Evolutionary conservation across 2,113 vertebrate species (phyloP).

Genomic region (Ancistrus triradiatus): DNA sequence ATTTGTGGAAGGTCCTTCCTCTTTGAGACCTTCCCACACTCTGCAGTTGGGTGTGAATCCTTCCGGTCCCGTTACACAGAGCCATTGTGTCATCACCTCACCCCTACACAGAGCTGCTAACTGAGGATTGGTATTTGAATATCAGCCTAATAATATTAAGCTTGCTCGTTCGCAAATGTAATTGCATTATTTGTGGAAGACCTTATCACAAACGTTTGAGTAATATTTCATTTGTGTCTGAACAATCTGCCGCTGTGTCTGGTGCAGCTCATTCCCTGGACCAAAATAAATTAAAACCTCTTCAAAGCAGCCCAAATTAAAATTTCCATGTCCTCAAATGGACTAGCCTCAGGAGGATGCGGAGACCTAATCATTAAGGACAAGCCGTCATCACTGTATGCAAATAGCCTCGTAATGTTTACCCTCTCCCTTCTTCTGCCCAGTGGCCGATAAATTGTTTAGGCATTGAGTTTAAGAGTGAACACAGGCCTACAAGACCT

Average conservation of each 20-base stretch:
- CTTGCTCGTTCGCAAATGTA: slow-evolving; percentile 29
- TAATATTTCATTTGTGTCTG: slow-evolving; percentile 29
- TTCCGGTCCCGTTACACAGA: too few species aligned
- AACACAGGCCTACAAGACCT: background rate
- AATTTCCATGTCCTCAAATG: slow-evolving; percentile 50
- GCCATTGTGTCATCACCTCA: slow-evolving; percentile 4
- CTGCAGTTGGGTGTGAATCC: too few species aligned
- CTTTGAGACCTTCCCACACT: too few species aligned
- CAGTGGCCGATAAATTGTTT: slow-evolving; percentile 50
- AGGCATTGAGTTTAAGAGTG: slow-evolving; percentile 41
- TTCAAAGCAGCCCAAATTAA: slow-evolving; percentile 58
- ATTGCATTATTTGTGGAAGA: slow-evolving; percentile 39
- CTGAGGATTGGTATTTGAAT: slow-evolving; percentile 32
- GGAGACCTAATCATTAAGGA: slow-evolving; percentile 65
- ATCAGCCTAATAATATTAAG: slow-evolving; percentile 38
- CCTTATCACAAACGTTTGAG: slow-evolving; percentile 36
- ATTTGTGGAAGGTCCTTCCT: too few species aligned
- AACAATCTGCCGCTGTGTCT: slow-evolving; percentile 34
- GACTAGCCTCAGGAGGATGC: slow-evolving; percentile 55
- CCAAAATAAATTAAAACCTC: slow-evolving; percentile 45
- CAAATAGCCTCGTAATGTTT: slow-evolving; percentile 62
- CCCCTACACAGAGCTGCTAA: slow-evolving; percentile 4
- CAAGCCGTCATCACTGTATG: slow-evolving; percentile 57
- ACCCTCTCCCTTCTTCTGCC: slow-evolving; percentile 46
- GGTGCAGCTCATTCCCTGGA: slow-evolving; percentile 9